phyloP scores from a whole-genome alignment of 2,113 vertebrate genomes.

The Hyaena hyaena region DNA sequence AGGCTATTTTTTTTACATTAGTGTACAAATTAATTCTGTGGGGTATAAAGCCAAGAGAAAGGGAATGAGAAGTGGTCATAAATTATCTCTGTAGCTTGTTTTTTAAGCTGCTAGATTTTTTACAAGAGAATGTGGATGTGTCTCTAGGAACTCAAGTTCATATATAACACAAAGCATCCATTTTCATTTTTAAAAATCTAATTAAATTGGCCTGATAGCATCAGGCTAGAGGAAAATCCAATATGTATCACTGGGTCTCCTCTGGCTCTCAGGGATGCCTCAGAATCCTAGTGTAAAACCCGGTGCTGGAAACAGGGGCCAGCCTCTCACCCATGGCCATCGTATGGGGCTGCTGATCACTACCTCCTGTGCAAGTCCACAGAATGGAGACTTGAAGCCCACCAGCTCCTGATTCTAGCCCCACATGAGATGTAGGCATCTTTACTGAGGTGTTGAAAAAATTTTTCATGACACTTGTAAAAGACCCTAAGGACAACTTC shows the following conservation, averaged over 20 bases:
- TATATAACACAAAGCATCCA: neutral
- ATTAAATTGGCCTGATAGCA: neutral
- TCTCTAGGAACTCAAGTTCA: conserved; percentile 18
- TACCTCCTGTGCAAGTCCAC: neutral
- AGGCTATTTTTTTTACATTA: neutral
- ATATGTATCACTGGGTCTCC: neutral
- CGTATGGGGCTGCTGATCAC: too few relatives aligned
- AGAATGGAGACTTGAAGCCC: neutral
- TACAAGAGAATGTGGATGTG: neutral
- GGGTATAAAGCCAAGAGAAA: neutral
- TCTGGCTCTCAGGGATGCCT: neutral
- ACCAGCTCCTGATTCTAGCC: neutral
- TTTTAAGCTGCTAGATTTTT: neutral
- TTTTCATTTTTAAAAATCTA: conserved; percentile 4
- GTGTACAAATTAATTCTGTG: neutral
- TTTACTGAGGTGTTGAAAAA: neutral
- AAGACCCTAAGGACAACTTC: neutral
- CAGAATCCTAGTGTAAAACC: neutral
- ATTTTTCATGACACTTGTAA: neutral
- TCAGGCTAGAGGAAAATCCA: conserved; percentile 12
- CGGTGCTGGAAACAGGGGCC: neutral
- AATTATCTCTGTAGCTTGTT: neutral
- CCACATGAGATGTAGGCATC: neutral
- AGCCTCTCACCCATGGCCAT: neutral
- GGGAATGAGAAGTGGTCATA: neutral